phyloP scores from a whole-genome alignment of 2,888 invertebrate species.

The Polietes domitor region DNA sequence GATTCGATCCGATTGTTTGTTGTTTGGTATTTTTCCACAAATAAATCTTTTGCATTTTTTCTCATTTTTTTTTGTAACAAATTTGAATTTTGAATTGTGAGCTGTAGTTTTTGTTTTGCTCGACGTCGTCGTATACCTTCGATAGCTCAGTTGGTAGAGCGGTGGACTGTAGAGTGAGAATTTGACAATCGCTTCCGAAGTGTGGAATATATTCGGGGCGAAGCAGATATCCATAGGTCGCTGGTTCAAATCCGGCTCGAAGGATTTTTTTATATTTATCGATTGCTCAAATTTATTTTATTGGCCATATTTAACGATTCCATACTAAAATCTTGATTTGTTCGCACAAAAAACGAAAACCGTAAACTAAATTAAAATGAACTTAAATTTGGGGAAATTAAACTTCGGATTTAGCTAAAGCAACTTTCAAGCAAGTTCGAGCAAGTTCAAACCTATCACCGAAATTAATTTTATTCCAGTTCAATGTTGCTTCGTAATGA shows the following conservation, averaged over 20 bases:
- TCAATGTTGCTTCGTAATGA: too few relatives aligned
- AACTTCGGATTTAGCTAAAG: too few relatives aligned
- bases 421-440: too few relatives aligned
- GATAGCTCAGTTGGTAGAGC: constrained; percentile 80
- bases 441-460: too few relatives aligned
- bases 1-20: background rate
- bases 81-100: background rate
- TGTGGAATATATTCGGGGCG: too few relatives aligned
- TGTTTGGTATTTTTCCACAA: background rate
- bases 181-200: background rate
- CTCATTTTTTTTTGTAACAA: constrained; percentile 13
- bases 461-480: too few relatives aligned
- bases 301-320: too few relatives aligned
- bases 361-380: too few relatives aligned
- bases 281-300: constrained; percentile 2
- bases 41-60: constrained; percentile 8
- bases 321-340: too few relatives aligned
- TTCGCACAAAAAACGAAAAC: too few relatives aligned
- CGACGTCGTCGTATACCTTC: constrained; percentile 69
- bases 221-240: constrained; percentile 75
- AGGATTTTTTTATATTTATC: constrained; percentile 68
- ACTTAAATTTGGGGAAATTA: too few relatives aligned
- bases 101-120: background rate
- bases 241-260: constrained; percentile 79
- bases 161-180: constrained; percentile 77